Conservation (phyloP, 2,113 vertebrate species). For the Cisticola juncidis region DNA sequence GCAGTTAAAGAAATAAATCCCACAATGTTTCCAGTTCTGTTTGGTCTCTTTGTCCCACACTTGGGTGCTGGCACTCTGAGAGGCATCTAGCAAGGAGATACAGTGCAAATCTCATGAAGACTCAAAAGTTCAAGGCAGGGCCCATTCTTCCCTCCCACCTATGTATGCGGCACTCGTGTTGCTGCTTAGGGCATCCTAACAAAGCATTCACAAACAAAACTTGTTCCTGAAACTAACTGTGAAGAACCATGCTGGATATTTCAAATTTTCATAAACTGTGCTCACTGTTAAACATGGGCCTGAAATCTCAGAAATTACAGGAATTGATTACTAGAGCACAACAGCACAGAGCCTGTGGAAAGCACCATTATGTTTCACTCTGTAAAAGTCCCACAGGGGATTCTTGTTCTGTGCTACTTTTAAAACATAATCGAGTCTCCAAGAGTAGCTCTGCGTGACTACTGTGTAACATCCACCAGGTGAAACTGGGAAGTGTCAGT, state of each 20-base stretch:
- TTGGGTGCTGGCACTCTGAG: background rate
- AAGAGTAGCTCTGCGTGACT: background rate
- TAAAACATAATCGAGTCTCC: background rate
- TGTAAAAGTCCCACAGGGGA: background rate
- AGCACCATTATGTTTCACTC: constrained; percentile 14
- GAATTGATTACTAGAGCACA: background rate
- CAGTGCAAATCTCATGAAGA: background rate
- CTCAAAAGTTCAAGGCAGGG: background rate
- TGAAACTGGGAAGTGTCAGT: background rate
- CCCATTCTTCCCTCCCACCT: background rate
- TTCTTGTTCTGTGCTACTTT: constrained; percentile 26
- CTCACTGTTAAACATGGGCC: background rate
- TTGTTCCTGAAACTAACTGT: background rate
- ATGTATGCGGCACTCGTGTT: fast-evolving
- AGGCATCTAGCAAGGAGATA: background rate
- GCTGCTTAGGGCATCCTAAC: background rate
- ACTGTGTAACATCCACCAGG: background rate
- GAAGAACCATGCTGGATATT: background rate
- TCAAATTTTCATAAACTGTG: background rate
- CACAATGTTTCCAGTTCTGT: background rate
- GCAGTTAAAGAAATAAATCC: background rate
- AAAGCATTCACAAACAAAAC: background rate
- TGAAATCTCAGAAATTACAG: constrained; percentile 26
- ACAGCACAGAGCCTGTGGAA: background rate
- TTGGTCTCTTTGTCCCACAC: background rate